These are phyloP conservation scores for Apis florea DNA, from an alignment of 1,140 invertebrate species.

Conservation along the genomic window DNA sequence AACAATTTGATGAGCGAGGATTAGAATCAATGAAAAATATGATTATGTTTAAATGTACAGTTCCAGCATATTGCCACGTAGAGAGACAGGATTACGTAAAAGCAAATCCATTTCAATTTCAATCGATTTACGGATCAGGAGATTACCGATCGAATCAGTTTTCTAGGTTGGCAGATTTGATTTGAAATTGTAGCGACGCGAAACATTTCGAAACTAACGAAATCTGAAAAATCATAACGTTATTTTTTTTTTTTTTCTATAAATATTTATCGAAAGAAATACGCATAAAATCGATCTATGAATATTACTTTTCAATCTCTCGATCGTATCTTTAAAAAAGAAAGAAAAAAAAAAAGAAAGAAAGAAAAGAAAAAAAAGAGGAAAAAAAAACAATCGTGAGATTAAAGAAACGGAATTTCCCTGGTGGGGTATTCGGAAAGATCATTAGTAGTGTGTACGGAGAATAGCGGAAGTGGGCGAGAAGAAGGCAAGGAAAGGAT, in stretches of 20 bases:
- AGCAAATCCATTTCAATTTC: neutral
- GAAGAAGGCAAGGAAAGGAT: neutral
- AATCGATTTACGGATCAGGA: neutral
- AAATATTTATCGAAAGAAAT: no score
- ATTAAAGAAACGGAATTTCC: slow-evolving; percentile 9
- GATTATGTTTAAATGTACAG: neutral
- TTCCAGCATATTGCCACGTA: neutral
- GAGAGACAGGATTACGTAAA: neutral
- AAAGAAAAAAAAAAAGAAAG: no score
- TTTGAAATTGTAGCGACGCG: neutral
- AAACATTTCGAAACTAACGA: neutral
- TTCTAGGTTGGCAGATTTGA: neutral
- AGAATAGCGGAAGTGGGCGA: neutral
- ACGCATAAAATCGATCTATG: no score
- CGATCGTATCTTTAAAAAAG: no score
- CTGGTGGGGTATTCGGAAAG: neutral
- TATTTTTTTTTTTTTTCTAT: no score
- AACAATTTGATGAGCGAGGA: no score
- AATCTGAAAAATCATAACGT: neutral
- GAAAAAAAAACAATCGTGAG: no score
- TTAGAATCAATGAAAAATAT: neutral
- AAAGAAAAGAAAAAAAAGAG: no score
- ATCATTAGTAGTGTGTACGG: slow-evolving; percentile 1
- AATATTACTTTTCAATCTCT: no score
- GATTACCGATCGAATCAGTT: neutral